Evolutionary conservation across 2,113 vertebrate species (phyloP).

Genomic region (Pseudois nayaur): DNA sequence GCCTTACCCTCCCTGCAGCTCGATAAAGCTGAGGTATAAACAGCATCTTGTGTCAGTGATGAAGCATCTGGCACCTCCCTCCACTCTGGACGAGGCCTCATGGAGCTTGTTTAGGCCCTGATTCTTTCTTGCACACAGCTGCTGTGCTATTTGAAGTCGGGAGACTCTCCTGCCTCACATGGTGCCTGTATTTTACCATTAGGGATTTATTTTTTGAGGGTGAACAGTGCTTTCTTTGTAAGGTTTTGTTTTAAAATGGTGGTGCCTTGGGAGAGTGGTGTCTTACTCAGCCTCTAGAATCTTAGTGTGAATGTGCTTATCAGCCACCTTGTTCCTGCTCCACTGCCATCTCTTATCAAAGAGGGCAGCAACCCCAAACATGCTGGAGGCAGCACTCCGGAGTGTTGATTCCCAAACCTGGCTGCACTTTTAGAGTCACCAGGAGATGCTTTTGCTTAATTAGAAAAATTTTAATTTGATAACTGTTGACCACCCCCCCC

Average conservation of each 20-base stretch:
- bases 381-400: not conserved
- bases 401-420: not conserved
- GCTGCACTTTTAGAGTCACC: not conserved
- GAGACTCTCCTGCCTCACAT: not conserved
- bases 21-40: conserved; percentile 32
- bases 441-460: not conserved
- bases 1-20: conserved; percentile 14
- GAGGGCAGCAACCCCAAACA: not conserved
- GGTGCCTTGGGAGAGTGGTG: not conserved
- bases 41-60: conserved; percentile 37
- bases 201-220: conserved; percentile 9
- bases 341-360: not conserved
- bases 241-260: not conserved
- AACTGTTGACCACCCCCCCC: not conserved
- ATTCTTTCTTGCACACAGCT: not conserved
- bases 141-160: not conserved
- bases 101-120: not conserved
- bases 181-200: not conserved
- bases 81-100: not conserved
- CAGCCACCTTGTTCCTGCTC: not conserved
- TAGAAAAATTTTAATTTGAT: conserved; percentile 27
- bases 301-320: not conserved
- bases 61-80: not conserved
- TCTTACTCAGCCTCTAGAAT: not conserved
- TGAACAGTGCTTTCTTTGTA: not conserved